These are phyloP conservation scores for Styela clava DNA, from an alignment of 23 tunicate genomes.

Conservation along the genomic window DNA sequence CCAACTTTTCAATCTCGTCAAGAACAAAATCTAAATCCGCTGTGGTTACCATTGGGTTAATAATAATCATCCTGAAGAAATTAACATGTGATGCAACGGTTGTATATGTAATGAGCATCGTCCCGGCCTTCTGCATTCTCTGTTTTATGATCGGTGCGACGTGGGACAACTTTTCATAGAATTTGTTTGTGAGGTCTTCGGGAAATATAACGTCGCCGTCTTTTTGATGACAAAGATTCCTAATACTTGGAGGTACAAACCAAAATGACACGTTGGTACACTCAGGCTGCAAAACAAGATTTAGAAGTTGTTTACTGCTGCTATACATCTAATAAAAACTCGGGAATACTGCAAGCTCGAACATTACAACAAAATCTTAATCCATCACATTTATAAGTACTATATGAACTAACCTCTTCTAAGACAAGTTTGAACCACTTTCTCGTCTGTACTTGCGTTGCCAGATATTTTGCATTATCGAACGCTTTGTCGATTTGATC, in stretches of 20 bases:
- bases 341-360: too few relatives aligned
- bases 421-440: slow-evolving; percentile 54
- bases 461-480: slow-evolving; percentile 57
- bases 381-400: too few relatives aligned
- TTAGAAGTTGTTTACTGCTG: too few relatives aligned
- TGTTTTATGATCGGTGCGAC: slow-evolving; percentile 51
- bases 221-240: slow-evolving; percentile 7
- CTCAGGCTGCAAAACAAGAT: slow-evolving; percentile 43
- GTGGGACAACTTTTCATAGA: slow-evolving; percentile 34
- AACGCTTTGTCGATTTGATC: slow-evolving; percentile 58
- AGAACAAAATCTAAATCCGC: slow-evolving; percentile 62
- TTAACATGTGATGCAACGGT: slow-evolving; percentile 39
- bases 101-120: slow-evolving; percentile 48
- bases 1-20: slow-evolving; percentile 53
- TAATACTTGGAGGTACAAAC: slow-evolving; percentile 68
- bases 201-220: slow-evolving; percentile 6
- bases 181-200: slow-evolving; percentile 21
- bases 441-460: slow-evolving; percentile 38
- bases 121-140: slow-evolving; percentile 69
- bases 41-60: slow-evolving; percentile 35
- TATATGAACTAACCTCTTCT: slow-evolving; percentile 36
- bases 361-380: too few relatives aligned
- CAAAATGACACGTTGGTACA: slow-evolving; percentile 80
- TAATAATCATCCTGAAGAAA: slow-evolving; percentile 56
- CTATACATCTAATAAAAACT: too few relatives aligned